These are phyloP conservation scores for Leptinotarsa tumamoca DNA, from an alignment of 2,888 invertebrate genomes.

Conservation along the genomic window DNA sequence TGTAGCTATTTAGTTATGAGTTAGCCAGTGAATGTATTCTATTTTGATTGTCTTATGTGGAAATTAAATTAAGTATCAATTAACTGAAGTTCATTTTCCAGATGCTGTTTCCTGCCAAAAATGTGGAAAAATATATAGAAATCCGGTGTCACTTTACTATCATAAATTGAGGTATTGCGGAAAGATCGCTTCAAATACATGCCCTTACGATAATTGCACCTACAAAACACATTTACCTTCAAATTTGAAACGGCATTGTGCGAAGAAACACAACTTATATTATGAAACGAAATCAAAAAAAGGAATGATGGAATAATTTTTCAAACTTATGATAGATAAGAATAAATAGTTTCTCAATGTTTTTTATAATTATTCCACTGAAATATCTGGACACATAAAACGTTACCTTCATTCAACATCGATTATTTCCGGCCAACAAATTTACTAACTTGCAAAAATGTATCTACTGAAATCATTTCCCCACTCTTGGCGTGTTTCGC, in stretches of 20 bases:
- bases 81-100: conserved; percentile 29
- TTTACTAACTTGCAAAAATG: too few relatives aligned
- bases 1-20: too few relatives aligned
- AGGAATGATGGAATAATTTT: background rate
- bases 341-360: too few relatives aligned
- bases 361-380: too few relatives aligned
- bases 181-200: conserved; percentile 36
- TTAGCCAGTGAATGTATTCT: too few relatives aligned
- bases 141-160: conserved; percentile 40
- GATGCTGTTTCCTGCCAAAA: conserved; percentile 24
- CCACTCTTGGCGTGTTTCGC: too few relatives aligned
- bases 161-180: conserved; percentile 43
- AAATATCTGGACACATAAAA: too few relatives aligned
- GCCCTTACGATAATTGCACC: conserved; percentile 33
- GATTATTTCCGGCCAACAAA: too few relatives aligned
- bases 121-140: conserved; percentile 38
- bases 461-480: too few relatives aligned
- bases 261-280: conserved; percentile 17
- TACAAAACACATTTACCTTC: conserved; percentile 35
- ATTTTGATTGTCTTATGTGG: too few relatives aligned
- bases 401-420: too few relatives aligned
- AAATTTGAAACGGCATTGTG: conserved; percentile 40
- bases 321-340: too few relatives aligned
- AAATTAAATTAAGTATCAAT: background rate
- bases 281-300: background rate